phyloP scores from a whole-genome alignment of 2,888 invertebrate genomes.

The Drosophila mulleri region DNA sequence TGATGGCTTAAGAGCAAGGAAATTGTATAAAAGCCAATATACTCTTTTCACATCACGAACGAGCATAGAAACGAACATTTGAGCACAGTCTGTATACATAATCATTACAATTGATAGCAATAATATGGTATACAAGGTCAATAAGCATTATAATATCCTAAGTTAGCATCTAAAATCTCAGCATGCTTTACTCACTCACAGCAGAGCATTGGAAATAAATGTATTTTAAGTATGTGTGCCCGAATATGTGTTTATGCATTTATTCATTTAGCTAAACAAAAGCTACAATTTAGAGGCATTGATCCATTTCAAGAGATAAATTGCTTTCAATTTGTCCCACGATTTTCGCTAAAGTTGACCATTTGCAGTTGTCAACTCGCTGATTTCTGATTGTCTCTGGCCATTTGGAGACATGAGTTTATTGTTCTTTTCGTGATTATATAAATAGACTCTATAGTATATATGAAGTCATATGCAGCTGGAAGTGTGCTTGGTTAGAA shows the following conservation, averaged over 20 bases:
- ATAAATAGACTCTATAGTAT: not conserved
- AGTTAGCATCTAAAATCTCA: not conserved
- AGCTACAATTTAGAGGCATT: not conserved
- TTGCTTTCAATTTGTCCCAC: conserved; percentile 27
- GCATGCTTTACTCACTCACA: not conserved
- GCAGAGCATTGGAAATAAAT: not conserved
- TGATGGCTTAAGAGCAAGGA: not conserved
- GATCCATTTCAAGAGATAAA: conserved; percentile 30
- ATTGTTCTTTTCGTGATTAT: conserved; percentile 11
- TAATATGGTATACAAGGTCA: not conserved
- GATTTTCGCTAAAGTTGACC: conserved; percentile 19
- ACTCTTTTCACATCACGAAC: not conserved
- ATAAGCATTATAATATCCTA: conserved; percentile 7
- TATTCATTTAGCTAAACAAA: conserved; percentile 10
- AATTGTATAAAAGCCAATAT: not conserved
- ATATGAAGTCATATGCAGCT: no score
- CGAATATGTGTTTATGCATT: not conserved
- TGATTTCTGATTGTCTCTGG: conserved; percentile 15
- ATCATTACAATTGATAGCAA: not conserved
- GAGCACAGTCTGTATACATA: not conserved
- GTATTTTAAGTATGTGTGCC: not conserved
- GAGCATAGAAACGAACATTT: not conserved
- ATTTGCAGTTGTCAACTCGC: conserved; percentile 22
- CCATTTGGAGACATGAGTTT: not conserved
- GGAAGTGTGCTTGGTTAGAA: no score